Evolutionary conservation across 2,113 vertebrate genomes (phyloP).

Genomic region (Periophthalmus modestus): DNA sequence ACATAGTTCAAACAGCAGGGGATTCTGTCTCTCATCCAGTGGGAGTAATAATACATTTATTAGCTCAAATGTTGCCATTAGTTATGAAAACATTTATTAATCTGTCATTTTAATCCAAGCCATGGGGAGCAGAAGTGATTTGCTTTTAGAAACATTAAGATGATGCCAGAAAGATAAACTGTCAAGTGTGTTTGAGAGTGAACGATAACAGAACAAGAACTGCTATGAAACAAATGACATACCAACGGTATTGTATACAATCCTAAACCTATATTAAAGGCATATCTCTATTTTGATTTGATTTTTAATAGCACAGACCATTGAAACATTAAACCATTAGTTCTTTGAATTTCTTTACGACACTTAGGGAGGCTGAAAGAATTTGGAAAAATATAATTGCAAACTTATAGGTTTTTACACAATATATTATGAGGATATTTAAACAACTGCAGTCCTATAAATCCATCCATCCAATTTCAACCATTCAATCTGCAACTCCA

Average conservation of each 20-base stretch:
- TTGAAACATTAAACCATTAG: too few relatives aligned
- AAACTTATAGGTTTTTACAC: too few relatives aligned
- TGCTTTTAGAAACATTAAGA: slow-evolving; percentile 24
- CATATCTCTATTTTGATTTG: too few relatives aligned
- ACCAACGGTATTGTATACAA: not conserved
- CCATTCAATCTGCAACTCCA: too few relatives aligned
- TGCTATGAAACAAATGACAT: not conserved
- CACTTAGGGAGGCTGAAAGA: too few relatives aligned
- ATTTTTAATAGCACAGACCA: too few relatives aligned
- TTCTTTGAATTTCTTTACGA: too few relatives aligned
- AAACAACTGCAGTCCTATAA: too few relatives aligned
- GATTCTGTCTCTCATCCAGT: slow-evolving; percentile 19
- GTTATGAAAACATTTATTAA: not conserved
- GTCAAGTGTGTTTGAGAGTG: not conserved
- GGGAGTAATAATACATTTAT: slow-evolving; percentile 48
- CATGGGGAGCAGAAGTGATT: slow-evolving; percentile 23
- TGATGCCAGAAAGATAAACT: not conserved
- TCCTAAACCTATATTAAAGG: too few relatives aligned
- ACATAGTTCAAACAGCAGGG: slow-evolving; percentile 1
- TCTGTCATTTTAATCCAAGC: slow-evolving; percentile 30
- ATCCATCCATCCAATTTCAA: too few relatives aligned
- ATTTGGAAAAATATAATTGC: too few relatives aligned
- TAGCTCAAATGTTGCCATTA: slow-evolving; percentile 28
- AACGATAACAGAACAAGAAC: not conserved
- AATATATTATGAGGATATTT: too few relatives aligned